Conservation (phyloP, 2,113 vertebrate species). For the Solenodon paradoxus region DNA sequence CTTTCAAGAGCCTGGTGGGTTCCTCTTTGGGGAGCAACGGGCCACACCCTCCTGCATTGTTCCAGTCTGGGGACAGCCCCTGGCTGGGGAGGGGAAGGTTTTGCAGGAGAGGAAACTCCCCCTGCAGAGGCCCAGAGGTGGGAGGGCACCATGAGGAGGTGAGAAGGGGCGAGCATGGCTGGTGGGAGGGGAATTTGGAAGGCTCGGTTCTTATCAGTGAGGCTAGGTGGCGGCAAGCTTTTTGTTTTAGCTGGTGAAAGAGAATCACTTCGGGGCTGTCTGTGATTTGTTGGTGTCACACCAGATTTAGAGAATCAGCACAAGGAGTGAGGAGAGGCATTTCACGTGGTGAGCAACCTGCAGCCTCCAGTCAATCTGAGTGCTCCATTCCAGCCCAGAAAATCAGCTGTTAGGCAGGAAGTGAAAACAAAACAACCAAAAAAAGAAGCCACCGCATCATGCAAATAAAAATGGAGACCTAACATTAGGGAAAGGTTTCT, state of each 20-base stretch:
- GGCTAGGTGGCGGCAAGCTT: too few species aligned
- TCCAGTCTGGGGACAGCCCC: too few species aligned
- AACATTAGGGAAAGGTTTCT: conserved; percentile 30
- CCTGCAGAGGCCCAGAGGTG: not conserved
- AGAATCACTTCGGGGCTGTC: not conserved
- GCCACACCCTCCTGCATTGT: too few species aligned
- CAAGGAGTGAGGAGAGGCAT: not conserved
- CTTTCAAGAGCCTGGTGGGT: too few species aligned
- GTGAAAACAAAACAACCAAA: not conserved
- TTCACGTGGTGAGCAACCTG: not conserved
- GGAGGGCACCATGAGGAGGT: not conserved
- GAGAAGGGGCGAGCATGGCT: not conserved
- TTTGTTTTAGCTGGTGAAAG: not conserved
- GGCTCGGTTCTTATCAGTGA: too few species aligned
- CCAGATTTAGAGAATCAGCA: not conserved
- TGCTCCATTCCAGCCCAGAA: not conserved
- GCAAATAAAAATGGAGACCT: conserved; percentile 51
- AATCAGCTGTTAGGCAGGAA: not conserved
- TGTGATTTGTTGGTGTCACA: not conserved
- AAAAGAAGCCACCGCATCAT: not conserved
- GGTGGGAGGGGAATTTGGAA: not conserved
- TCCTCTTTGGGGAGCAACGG: too few species aligned
- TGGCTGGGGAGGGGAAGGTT: not conserved
- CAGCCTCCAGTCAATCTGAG: not conserved
- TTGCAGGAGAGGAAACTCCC: not conserved